Conservation (phyloP, 2,797 vertebrate genomes). For the Hozukius guyotensis region DNA sequence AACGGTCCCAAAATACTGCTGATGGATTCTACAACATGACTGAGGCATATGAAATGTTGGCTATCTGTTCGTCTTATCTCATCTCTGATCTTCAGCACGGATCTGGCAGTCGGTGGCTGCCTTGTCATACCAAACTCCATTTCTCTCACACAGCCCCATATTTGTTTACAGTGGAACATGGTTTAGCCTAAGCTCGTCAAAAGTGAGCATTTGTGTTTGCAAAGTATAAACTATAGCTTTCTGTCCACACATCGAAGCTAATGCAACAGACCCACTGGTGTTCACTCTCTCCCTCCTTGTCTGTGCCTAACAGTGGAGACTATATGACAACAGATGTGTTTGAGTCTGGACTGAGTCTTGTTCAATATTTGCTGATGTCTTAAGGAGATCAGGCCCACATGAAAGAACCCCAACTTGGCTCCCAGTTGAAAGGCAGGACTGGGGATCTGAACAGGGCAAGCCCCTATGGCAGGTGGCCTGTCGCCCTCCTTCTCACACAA, state of each 20-base stretch:
- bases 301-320: slow-evolving; percentile 54
- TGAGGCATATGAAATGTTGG: slow-evolving; percentile 73
- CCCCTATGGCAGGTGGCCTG: slow-evolving; percentile 78
- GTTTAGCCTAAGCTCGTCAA: slow-evolving; percentile 74
- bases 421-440: slow-evolving; percentile 75
- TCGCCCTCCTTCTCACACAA: slow-evolving; percentile 66
- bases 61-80: slow-evolving; percentile 54
- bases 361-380: slow-evolving; percentile 81
- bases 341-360: slow-evolving; percentile 76
- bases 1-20: slow-evolving; percentile 62
- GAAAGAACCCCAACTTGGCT: slow-evolving; percentile 79
- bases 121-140: slow-evolving; percentile 52
- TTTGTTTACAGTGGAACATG: slow-evolving; percentile 71
- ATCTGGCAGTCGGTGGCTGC: slow-evolving; percentile 52
- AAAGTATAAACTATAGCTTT: slow-evolving; percentile 74
- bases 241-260: slow-evolving; percentile 70
- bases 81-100: slow-evolving; percentile 54
- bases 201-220: slow-evolving; percentile 76
- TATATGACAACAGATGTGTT: slow-evolving; percentile 82
- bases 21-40: slow-evolving; percentile 69
- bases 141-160: slow-evolving; percentile 50
- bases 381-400: slow-evolving; percentile 80
- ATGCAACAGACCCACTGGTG: slow-evolving; percentile 67
- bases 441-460: slow-evolving; percentile 66
- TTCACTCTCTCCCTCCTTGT: slow-evolving; percentile 38